Percentiles rank a stretch among this genome's conserved stretches.
Conservation (phyloP, 2,888 invertebrate species). For the Xanthia togata region DNA sequence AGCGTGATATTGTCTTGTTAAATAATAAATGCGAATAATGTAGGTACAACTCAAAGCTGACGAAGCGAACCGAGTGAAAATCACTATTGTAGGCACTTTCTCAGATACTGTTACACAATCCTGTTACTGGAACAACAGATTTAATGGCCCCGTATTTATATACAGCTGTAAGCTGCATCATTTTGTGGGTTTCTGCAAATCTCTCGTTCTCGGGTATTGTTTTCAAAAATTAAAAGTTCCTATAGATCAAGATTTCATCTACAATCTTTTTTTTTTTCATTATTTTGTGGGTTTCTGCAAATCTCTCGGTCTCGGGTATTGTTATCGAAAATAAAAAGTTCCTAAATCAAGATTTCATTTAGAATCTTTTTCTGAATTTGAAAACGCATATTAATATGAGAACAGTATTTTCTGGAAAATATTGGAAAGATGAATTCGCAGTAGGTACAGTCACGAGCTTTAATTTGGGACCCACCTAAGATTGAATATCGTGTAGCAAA, state of each 20-base stretch:
- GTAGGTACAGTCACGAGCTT: too few relatives aligned
- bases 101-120: constrained; percentile 61
- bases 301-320: constrained; percentile 4
- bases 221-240: neutral
- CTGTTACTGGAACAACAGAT: constrained; percentile 58
- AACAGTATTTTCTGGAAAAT: neutral
- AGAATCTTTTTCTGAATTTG: neutral
- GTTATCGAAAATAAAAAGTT: constrained; percentile 1
- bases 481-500: too few relatives aligned
- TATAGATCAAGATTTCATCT: neutral
- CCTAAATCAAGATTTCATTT: neutral
- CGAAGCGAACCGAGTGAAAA: constrained; percentile 59
- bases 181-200: constrained; percentile 37
- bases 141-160: constrained; percentile 56
- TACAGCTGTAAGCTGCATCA: constrained; percentile 47
- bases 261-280: constrained; percentile 15
- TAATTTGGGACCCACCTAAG: too few relatives aligned
- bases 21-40: constrained; percentile 63
- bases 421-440: neutral
- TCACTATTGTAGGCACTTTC: constrained; percentile 60
- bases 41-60: constrained; percentile 56
- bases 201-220: neutral
- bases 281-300: constrained; percentile 37
- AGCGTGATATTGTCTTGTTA: constrained; percentile 60
- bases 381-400: neutral